Conservation (phyloP, 2,797 vertebrate genomes). For the Threskiornis aethiopicus region DNA sequence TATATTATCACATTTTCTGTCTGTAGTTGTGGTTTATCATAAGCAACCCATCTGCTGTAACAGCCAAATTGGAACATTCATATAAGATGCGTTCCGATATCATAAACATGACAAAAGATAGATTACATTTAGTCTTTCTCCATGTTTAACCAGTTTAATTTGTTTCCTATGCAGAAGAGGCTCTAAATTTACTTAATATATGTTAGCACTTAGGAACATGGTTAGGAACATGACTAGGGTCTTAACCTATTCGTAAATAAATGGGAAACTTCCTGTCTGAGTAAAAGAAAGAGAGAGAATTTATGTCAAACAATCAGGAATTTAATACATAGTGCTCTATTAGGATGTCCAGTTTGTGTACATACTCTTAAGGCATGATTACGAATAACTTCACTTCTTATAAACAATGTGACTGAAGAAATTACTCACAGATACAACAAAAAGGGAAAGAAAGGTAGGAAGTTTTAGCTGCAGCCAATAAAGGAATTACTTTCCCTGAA, state of each 20-base stretch:
- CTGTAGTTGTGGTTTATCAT: conserved; percentile 81
- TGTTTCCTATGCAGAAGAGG: conserved; percentile 88
- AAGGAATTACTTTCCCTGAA: conserved; percentile 82
- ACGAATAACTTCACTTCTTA: conserved; percentile 90
- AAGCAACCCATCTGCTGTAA: conserved; percentile 82
- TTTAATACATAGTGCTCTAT: conserved; percentile 91
- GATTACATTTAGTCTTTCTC: conserved; percentile 87
- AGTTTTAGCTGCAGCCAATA: conserved; percentile 79
- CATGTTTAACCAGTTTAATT: conserved; percentile 91
- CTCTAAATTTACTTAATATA: conserved; percentile 94
- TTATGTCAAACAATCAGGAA: conserved; percentile 98
- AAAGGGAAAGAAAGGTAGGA: conserved; percentile 87
- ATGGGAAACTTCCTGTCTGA: conserved; percentile 92
- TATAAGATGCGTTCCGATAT: conserved; percentile 82
- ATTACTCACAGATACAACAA: conserved; percentile 89
- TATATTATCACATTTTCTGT: conserved; percentile 81
- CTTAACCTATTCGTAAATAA: conserved; percentile 88
- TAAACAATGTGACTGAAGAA: conserved; percentile 91
- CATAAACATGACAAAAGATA: conserved; percentile 89
- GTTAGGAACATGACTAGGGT: conserved; percentile 87
- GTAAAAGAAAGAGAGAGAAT: conserved; percentile 88
- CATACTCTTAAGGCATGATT: conserved; percentile 90
- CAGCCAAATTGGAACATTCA: conserved; percentile 83
- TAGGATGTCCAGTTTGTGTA: conserved; percentile 92
- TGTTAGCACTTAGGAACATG: conserved; percentile 90